Conservation (phyloP, 2,797 vertebrate genomes). For the Aulostomus chinensis region DNA sequence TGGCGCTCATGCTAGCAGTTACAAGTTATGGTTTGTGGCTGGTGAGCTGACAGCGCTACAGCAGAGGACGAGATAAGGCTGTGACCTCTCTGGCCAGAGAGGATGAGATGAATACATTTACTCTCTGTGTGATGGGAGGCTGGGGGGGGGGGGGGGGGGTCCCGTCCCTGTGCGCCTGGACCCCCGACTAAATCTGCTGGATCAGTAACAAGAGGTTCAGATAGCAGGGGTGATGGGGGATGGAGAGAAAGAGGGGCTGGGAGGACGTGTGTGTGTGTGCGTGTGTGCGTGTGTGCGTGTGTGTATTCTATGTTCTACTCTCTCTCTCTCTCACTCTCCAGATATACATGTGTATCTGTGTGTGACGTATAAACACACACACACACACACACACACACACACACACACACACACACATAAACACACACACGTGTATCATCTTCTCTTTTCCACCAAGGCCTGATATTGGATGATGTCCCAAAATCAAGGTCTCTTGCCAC, state of each 20-base stretch:
- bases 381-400: background rate
- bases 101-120: slow-evolving; percentile 79
- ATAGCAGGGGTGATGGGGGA: slow-evolving; percentile 15
- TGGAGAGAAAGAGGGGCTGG: background rate
- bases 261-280: background rate
- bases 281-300: slow-evolving; percentile 14
- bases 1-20: slow-evolving; percentile 30
- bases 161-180: slow-evolving; percentile 37
- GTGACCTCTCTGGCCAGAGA: slow-evolving; percentile 68
- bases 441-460: slow-evolving; percentile 62
- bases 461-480: slow-evolving; percentile 72
- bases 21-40: slow-evolving; percentile 79
- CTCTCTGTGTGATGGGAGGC: slow-evolving; percentile 63
- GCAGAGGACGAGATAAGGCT: slow-evolving; percentile 76
- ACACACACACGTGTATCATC: slow-evolving; percentile 13
- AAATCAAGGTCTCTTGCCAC: slow-evolving; percentile 69
- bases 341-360: background rate
- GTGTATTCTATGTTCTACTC: background rate
- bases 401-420: background rate
- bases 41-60: slow-evolving; percentile 77
- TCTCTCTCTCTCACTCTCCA: no score
- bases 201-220: slow-evolving; percentile 66
- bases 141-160: slow-evolving; percentile 12
- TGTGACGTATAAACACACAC: background rate
- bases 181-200: slow-evolving; percentile 59